phyloP scores from a whole-genome alignment of 2,888 invertebrate genomes.

The Apodemia hepburni region DNA sequence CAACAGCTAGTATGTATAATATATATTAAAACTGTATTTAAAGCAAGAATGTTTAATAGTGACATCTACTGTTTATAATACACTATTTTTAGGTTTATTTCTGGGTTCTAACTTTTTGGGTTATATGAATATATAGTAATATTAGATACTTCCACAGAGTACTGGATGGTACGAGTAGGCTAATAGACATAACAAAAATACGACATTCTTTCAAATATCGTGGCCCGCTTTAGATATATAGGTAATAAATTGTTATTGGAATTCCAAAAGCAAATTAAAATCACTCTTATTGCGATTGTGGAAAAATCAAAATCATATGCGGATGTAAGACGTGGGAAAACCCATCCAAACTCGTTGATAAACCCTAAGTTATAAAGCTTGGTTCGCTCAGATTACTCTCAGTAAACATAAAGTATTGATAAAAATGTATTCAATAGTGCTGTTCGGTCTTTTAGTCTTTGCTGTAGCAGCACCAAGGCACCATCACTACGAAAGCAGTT shows the following conservation, averaged over 20 bases:
- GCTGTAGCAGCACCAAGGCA: not conserved
- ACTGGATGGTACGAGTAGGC: not conserved
- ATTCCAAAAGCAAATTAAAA: not conserved
- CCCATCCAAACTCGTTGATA: not conserved
- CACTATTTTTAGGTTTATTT: too few relatives aligned
- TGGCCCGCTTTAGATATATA: not conserved
- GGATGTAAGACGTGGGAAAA: conserved; percentile 1
- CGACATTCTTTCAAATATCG: not conserved
- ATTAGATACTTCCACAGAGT: too few relatives aligned
- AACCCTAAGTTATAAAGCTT: not conserved
- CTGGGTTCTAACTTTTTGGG: too few relatives aligned
- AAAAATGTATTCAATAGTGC: not conserved
- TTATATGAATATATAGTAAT: too few relatives aligned
- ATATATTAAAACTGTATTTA: too few relatives aligned
- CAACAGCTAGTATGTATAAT: too few relatives aligned
- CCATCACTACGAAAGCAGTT: not conserved
- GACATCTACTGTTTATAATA: too few relatives aligned
- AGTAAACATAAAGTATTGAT: not conserved
- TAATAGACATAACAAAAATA: not conserved
- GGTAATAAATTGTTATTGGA: not conserved
- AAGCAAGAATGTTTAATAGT: too few relatives aligned
- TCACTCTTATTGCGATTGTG: not conserved
- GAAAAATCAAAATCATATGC: not conserved
- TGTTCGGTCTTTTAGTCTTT: not conserved
- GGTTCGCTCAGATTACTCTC: not conserved